These are phyloP conservation scores for Macrobrachium nipponense DNA, from an alignment of 1,140 invertebrate genomes.

Conservation along the genomic window DNA sequence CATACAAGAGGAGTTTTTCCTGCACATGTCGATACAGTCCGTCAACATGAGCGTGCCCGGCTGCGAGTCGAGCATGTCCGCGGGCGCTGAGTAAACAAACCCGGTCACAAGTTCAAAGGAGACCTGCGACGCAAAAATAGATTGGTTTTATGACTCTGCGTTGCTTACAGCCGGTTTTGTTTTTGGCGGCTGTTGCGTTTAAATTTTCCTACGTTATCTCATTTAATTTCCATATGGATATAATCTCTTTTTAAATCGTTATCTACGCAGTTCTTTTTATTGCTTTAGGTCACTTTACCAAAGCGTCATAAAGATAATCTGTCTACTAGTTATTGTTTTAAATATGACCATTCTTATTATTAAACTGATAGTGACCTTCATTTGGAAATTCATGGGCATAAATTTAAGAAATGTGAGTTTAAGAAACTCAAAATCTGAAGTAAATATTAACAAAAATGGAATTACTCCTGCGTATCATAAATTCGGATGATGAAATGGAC, in stretches of 20 bases:
- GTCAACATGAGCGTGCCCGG: constrained; percentile 70
- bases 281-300: too few species aligned
- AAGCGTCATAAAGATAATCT: too few species aligned
- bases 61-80: constrained; percentile 70
- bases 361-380: too few species aligned
- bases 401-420: not conserved
- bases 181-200: not conserved
- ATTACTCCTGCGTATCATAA: not conserved
- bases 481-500: not conserved
- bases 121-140: constrained; percentile 28
- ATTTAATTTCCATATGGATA: too few species aligned
- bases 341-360: too few species aligned
- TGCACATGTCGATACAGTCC: constrained; percentile 71
- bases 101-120: constrained; percentile 72
- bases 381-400: too few species aligned
- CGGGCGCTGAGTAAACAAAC: constrained; percentile 70
- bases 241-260: not conserved
- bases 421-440: not conserved
- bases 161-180: too few species aligned
- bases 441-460: constrained; percentile 30
- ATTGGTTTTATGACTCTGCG: not conserved
- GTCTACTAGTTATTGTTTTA: too few species aligned
- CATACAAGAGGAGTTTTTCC: constrained; percentile 68
- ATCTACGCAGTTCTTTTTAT: too few species aligned
- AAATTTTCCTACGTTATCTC: too few species aligned